Conservation (phyloP, 2,888 invertebrate species). For the Linnaemya vulpina region DNA sequence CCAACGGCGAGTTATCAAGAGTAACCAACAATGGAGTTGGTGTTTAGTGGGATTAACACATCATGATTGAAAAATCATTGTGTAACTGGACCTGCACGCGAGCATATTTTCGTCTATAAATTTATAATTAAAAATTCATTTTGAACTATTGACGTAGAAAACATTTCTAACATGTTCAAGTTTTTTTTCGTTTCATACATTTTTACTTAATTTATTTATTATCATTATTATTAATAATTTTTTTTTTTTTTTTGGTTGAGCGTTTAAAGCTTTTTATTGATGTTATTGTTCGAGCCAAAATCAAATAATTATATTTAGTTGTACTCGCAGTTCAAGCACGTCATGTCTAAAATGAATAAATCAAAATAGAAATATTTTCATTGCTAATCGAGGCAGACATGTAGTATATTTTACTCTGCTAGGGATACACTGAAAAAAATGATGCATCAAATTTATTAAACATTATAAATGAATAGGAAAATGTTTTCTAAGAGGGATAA, state of each 20-base stretch:
- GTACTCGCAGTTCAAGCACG: slow-evolving; percentile 5
- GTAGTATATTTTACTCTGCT: slow-evolving; percentile 14
- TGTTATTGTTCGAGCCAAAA: not conserved
- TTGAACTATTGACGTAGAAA: slow-evolving; percentile 52
- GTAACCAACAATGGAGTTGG: not conserved
- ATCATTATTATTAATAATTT: no score
- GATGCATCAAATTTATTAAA: no score
- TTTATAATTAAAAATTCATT: slow-evolving; percentile 38
- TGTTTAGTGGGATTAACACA: slow-evolving; percentile 8
- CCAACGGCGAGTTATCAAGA: not conserved
- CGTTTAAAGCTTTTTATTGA: not conserved
- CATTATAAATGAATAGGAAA: no score
- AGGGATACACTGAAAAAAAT: slow-evolving; percentile 18
- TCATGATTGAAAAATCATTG: slow-evolving; percentile 38
- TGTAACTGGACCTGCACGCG: slow-evolving; percentile 38
- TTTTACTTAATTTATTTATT: not conserved
- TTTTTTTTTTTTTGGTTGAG: not conserved
- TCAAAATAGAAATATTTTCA: slow-evolving; percentile 50
- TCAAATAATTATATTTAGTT: slow-evolving; percentile 29
- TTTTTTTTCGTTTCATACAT: not conserved
- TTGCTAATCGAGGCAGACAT: slow-evolving; percentile 35
- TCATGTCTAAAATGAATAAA: slow-evolving; percentile 48
- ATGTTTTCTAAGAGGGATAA: no score
- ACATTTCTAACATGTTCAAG: slow-evolving; percentile 21
- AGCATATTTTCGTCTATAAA: not conserved